Evolutionary conservation across 2,797 vertebrate species (phyloP).

Genomic region (Nyctalus aviator): DNA sequence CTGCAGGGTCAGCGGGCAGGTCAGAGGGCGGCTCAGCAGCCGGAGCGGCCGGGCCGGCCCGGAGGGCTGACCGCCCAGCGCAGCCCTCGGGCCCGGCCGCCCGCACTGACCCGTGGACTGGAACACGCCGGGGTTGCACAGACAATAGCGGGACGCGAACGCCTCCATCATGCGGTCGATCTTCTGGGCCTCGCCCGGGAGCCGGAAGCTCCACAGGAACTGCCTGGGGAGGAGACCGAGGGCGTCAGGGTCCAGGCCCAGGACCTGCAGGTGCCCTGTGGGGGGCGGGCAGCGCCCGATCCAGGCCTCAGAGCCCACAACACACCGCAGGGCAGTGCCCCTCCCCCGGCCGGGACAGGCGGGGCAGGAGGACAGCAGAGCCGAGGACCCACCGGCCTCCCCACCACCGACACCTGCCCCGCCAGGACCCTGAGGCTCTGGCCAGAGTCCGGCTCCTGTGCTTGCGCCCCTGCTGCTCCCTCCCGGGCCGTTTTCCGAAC

Average conservation of each 20-base stretch:
- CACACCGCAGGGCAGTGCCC: too few species aligned
- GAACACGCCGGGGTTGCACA: slow-evolving; percentile 98
- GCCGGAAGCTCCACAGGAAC: slow-evolving; percentile 98
- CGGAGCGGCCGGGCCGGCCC: too few species aligned
- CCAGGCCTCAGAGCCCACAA: background rate
- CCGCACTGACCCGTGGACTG: slow-evolving; percentile 95
- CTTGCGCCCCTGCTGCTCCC: background rate
- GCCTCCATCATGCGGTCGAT: slow-evolving; percentile 99
- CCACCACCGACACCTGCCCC: too few species aligned
- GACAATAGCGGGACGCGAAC: slow-evolving; percentile 97
- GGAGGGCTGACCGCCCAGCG: too few species aligned
- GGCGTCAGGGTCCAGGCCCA: background rate
- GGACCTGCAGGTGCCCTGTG: background rate
- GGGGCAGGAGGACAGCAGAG: background rate
- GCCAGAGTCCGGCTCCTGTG: background rate
- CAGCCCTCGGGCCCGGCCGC: background rate
- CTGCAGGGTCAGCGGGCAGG: slow-evolving; percentile 84
- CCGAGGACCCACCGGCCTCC: background rate
- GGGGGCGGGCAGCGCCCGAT: background rate
- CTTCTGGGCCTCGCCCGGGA: slow-evolving; percentile 99
- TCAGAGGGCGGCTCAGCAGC: background rate
- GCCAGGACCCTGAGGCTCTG: background rate
- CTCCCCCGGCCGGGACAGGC: rapidly evolving
- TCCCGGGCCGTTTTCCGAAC: background rate
- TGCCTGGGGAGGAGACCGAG: slow-evolving; percentile 88